Percentiles rank a stretch among this genome's conserved stretches.
phyloP scores from a whole-genome alignment of 2,888 invertebrate species.

The Emesis furor region DNA sequence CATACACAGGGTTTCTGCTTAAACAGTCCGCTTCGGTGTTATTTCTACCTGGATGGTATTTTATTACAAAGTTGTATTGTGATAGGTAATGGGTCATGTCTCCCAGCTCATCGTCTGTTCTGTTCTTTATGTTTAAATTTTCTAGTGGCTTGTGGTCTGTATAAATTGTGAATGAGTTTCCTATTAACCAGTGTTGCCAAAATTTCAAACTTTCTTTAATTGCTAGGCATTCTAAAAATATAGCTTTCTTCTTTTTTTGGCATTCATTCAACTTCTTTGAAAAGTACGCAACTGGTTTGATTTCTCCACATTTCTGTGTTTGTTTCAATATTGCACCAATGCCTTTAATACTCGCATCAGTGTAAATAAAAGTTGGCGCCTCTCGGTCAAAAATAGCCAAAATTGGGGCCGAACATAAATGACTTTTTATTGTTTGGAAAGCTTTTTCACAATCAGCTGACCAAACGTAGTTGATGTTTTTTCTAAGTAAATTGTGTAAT shows the following conservation, averaged over 20 bases:
- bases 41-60: constrained; percentile 49
- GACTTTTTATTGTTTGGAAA: constrained; percentile 34
- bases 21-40: constrained; percentile 56
- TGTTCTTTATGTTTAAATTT: constrained; percentile 50
- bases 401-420: constrained; percentile 37
- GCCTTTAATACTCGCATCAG: constrained; percentile 33
- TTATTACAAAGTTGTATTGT: constrained; percentile 52
- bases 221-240: constrained; percentile 62
- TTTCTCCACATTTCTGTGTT: constrained; percentile 38
- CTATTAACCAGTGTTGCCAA: constrained; percentile 69
- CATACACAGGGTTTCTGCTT: constrained; percentile 46
- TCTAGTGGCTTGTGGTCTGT: constrained; percentile 61
- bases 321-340: constrained; percentile 36
- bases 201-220: constrained; percentile 64
- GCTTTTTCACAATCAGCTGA: constrained; percentile 39
- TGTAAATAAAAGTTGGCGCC: constrained; percentile 35
- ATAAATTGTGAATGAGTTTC: constrained; percentile 51
- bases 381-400: constrained; percentile 36
- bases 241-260: constrained; percentile 53
- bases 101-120: constrained; percentile 58
- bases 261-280: constrained; percentile 47
- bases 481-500: constrained; percentile 32
- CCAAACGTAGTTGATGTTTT: constrained; percentile 31
- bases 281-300: constrained; percentile 33
- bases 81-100: constrained; percentile 54